Percentiles rank a stretch among this genome's conserved stretches.
Evolutionary conservation across 2,888 invertebrate species (phyloP).

Genomic region (Torymus aiolomorphi): DNA sequence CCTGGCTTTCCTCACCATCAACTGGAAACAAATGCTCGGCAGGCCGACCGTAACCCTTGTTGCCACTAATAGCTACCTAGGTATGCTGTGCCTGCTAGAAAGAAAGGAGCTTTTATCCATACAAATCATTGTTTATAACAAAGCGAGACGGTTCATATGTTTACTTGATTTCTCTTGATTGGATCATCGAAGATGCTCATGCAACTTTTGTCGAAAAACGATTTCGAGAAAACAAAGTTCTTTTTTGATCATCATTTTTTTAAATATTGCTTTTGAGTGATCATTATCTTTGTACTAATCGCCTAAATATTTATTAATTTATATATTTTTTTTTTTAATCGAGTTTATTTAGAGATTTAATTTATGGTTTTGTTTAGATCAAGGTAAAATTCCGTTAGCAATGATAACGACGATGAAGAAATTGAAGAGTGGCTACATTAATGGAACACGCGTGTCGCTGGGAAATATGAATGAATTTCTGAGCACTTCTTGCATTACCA

Average conservation of each 20-base stretch:
- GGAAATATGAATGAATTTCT: slow-evolving; percentile 97
- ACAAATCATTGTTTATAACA: neutral
- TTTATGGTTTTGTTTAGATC: slow-evolving; percentile 79
- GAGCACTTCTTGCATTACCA: slow-evolving; percentile 97
- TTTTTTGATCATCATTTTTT: neutral
- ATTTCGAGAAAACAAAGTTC: slow-evolving; percentile 2
- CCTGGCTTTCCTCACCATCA: slow-evolving; percentile 95
- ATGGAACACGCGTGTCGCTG: slow-evolving; percentile 97
- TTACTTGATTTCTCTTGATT: no score
- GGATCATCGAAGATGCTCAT: no score
- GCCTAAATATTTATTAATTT: slow-evolving; percentile 3
- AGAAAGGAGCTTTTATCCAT: slow-evolving; percentile 16
- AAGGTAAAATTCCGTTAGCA: slow-evolving; percentile 92
- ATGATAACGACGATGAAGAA: slow-evolving; percentile 99
- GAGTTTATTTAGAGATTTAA: neutral
- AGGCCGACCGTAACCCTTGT: slow-evolving; percentile 95
- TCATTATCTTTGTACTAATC: slow-evolving; percentile 10
- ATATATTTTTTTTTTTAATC: neutral
- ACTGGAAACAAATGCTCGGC: slow-evolving; percentile 98
- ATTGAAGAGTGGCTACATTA: slow-evolving; percentile 97
- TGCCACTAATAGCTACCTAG: slow-evolving; percentile 89
- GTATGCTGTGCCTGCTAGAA: slow-evolving; percentile 77
- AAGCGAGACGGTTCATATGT: neutral
- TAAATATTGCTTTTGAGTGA: slow-evolving; percentile 24
- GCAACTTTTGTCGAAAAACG: no score